Conservation (phyloP, 92 coral and sea anemone species). For the Plumapathes pennacea region DNA sequence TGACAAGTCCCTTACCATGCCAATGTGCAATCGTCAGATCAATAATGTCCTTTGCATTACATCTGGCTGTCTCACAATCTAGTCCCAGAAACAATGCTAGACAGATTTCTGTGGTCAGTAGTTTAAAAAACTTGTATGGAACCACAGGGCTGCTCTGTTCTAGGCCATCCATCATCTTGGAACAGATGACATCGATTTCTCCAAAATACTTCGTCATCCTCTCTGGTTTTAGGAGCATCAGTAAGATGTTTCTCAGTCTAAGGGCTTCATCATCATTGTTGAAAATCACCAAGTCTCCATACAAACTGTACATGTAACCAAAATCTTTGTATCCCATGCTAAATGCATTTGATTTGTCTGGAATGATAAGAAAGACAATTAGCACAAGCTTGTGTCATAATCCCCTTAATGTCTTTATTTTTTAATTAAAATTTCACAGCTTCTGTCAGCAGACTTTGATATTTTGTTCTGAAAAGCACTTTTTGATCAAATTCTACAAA, state of each 20-base stretch:
- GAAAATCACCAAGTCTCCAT: slow-evolving; percentile 85
- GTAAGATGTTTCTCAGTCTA: slow-evolving; percentile 69
- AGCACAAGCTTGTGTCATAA: no score
- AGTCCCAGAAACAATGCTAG: slow-evolving; percentile 88
- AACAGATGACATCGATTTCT: slow-evolving; percentile 72
- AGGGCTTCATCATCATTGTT: slow-evolving; percentile 84
- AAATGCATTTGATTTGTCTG: slow-evolving; percentile 70
- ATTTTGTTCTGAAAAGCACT: not conserved
- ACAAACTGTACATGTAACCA: slow-evolving; percentile 96
- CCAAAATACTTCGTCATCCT: slow-evolving; percentile 60
- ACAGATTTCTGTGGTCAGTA: slow-evolving; percentile 83
- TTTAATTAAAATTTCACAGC: no score
- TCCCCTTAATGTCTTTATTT: no score
- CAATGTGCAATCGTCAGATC: slow-evolving; percentile 91
- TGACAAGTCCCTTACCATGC: slow-evolving; percentile 70
- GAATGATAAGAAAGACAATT: not conserved
- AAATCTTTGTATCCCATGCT: slow-evolving; percentile 98
- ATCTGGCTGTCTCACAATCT: slow-evolving; percentile 72
- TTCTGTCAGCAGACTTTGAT: not conserved
- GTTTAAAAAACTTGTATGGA: slow-evolving; percentile 74
- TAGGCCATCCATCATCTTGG: slow-evolving; percentile 60
- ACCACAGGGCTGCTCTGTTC: slow-evolving; percentile 43
- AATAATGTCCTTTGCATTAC: slow-evolving; percentile 64
- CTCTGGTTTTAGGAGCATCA: slow-evolving; percentile 72
- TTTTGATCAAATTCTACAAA: no score